Base-by-base conservation (phyloP, 2,888 invertebrate species). In the Zele albiditarsus region DNA sequence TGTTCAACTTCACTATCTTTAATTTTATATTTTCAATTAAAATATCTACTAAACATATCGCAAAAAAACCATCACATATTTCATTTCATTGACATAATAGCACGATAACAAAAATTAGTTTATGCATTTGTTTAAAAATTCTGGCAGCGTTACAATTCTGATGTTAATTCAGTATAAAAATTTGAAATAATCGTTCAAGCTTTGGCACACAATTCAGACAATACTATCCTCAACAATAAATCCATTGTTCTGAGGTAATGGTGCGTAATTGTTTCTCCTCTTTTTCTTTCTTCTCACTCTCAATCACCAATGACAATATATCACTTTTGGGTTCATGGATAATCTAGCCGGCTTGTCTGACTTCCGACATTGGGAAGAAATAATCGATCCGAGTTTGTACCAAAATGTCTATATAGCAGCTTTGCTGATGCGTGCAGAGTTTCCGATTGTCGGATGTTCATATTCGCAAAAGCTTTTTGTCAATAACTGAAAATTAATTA, bases 181-280 rank as follows among this genome's bases (percentile, higher is more conserved):
- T 68, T 23, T 53, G 23, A 46, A 28, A 68, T n/a, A 66, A 66
- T 42, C 6, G 25, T 68, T 49, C n/a, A 25, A n/a, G 53, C 12
- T 49, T 38, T 49, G 28, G 27, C 53, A 46, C 46, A 46, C 28
- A n/a, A 28, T 33, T 25, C n/a, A 12, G 33, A 23, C 33, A 20
- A 25, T 14, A 58, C 33, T 31, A 25, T 58, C 2, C 58, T 28
- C 14, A 31, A 31, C 16, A 5, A 49, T 77, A 74, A 78, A 73
- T 77, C 76, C 72, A 77, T 80, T 79, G 78, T 80, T 67, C 78
- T 74, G 63, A 53, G 75, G 77, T 79, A 80, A 80, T 80, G 79
- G 79, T 77, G 70, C 79, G 77, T 75, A 69, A 77, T 25, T 49
- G 28, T 46, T 12, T 69, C 12, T 38, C 12, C 38, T 38, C 12